Evolutionary conservation across 2,888 invertebrate species (phyloP).

Genomic region (Dasysyrphus tricinctus): DNA sequence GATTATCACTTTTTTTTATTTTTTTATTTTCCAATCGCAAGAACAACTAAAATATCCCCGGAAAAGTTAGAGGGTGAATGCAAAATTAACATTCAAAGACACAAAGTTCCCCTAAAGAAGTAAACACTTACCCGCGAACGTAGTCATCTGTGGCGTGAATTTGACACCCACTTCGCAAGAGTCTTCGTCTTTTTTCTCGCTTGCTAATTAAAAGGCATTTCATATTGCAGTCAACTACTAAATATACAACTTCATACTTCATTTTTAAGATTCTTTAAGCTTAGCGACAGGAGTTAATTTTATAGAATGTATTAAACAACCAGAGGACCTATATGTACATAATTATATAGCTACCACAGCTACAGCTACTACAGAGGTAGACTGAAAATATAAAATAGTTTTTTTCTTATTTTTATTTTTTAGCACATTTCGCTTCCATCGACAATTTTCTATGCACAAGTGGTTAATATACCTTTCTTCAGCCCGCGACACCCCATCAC

Average conservation of each 20-base stretch:
- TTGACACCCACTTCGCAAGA: slow-evolving; percentile 67
- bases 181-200: slow-evolving; percentile 41
- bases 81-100: slow-evolving; percentile 55
- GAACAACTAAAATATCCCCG: slow-evolving; percentile 15
- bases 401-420: no score
- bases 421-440: no score
- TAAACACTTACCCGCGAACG: slow-evolving; percentile 14
- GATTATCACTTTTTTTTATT: slow-evolving; percentile 53
- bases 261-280: background rate
- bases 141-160: slow-evolving; percentile 65
- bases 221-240: slow-evolving; percentile 46
- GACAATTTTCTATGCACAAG: no score
- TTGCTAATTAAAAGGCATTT: slow-evolving; percentile 70
- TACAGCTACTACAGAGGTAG: no score
- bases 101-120: background rate
- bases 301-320: background rate
- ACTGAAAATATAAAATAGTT: no score
- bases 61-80: slow-evolving; percentile 19
- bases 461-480: no score
- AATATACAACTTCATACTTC: background rate
- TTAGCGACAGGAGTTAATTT: background rate
- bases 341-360: no score
- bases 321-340: no score
- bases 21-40: background rate
- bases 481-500: no score